A percentile compares a stretch with the other conserved stretches of the same genome.
Conservation (phyloP, 2,113 vertebrate species). For the Jaculus jaculus region DNA sequence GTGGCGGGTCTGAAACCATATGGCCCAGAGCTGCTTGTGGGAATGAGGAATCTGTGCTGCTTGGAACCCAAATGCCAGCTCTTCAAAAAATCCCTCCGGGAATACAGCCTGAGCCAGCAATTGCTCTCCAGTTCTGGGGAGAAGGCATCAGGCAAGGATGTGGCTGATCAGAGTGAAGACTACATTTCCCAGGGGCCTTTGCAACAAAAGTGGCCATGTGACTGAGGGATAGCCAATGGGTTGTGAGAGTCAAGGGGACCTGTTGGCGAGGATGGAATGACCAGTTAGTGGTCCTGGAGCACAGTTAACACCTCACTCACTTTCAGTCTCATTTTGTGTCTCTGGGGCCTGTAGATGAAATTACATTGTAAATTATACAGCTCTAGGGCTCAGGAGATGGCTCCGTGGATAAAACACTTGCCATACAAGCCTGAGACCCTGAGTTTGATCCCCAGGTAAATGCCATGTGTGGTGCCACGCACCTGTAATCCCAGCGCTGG, state of each 20-base stretch:
- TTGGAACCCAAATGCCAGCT: not conserved
- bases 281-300: not conserved
- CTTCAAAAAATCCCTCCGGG: not conserved
- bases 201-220: not conserved
- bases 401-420: too few relatives aligned
- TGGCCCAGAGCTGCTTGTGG: conserved; percentile 32
- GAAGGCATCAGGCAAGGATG: not conserved
- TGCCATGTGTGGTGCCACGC: too few relatives aligned
- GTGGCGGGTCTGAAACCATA: conserved; percentile 66
- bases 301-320: not conserved
- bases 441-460: too few relatives aligned
- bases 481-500: too few relatives aligned
- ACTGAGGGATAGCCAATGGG: not conserved
- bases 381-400: not conserved
- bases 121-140: not conserved
- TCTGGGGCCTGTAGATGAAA: not conserved
- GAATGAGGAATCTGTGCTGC: conserved; percentile 55
- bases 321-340: not conserved
- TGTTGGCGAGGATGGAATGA: too few relatives aligned
- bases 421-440: too few relatives aligned
- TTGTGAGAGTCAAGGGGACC: not conserved
- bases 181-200: conserved; percentile 36
- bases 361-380: not conserved
- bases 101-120: not conserved
- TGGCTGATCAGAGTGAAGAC: not conserved